Evolutionary conservation across 1,140 invertebrate genomes (phyloP).

Genomic region (Sarcophaga bullata): DNA sequence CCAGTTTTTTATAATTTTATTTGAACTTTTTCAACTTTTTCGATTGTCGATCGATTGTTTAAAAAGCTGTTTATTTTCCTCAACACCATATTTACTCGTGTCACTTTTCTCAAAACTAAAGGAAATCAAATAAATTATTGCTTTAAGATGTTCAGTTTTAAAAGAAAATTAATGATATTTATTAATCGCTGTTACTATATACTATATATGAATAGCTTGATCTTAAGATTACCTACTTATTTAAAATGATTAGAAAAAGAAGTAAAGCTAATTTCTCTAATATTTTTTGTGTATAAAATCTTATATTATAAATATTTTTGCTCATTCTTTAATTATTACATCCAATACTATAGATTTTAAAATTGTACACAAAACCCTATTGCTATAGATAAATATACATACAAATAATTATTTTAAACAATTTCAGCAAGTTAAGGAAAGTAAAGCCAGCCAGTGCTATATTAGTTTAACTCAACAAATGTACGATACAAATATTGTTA

Average conservation of each 20-base stretch:
- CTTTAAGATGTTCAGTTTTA: not conserved
- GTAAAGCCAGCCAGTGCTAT: not conserved
- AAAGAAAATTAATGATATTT: too few relatives aligned
- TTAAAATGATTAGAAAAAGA: not conserved
- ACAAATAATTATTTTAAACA: not conserved
- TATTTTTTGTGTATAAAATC: too few relatives aligned
- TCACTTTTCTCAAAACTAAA: too few relatives aligned
- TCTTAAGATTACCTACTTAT: not conserved
- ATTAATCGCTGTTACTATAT: not conserved
- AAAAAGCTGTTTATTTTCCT: too few relatives aligned
- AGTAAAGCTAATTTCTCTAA: not conserved
- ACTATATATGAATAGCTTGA: too few relatives aligned
- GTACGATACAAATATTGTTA: too few relatives aligned
- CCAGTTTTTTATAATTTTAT: too few relatives aligned
- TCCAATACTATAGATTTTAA: not conserved
- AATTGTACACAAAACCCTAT: not conserved
- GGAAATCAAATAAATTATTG: not conserved
- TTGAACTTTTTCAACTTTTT: too few relatives aligned
- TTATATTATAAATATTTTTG: not conserved
- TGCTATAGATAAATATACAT: not conserved
- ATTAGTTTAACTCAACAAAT: not conserved
- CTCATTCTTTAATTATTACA: not conserved
- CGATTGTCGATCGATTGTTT: too few relatives aligned
- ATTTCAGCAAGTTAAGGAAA: not conserved
- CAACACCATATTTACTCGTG: too few relatives aligned